A percentile compares a stretch with the other conserved stretches of the same genome.
Conservation (phyloP, 2,888 invertebrate genomes). For the Leucophenga maculata region DNA sequence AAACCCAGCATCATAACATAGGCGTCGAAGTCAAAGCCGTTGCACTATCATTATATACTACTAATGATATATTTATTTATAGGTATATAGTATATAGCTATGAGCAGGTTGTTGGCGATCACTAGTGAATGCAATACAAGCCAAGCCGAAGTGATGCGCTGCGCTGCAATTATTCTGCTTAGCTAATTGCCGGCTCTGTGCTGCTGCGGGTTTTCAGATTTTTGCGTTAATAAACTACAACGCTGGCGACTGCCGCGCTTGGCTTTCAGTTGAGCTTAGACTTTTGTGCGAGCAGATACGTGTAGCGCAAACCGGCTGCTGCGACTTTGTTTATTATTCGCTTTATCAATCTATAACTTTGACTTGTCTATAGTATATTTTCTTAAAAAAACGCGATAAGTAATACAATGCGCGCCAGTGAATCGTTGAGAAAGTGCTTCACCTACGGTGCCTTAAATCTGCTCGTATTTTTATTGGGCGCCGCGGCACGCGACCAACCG, state of each 20-base stretch:
- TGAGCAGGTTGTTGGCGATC: neutral
- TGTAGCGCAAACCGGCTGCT: neutral
- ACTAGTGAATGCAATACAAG: neutral
- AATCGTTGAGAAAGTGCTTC: neutral
- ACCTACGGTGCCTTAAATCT: neutral
- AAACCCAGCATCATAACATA: slow-evolving; percentile 1
- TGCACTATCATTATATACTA: neutral
- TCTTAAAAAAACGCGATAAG: no score
- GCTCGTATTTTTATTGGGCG: neutral
- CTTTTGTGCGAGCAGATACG: neutral
- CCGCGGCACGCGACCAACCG: slow-evolving; percentile 41
- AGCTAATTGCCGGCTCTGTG: no score
- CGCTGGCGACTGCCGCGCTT: neutral
- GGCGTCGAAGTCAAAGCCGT: neutral
- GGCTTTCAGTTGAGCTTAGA: slow-evolving; percentile 4
- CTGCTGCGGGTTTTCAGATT: no score
- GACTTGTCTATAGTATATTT: no score
- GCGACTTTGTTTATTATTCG: no score
- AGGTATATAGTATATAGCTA: neutral
- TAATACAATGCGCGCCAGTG: neutral
- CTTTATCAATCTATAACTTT: no score
- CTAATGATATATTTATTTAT: neutral
- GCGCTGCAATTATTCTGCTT: no score
- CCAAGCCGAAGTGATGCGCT: neutral
- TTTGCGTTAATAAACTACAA: neutral